Base-by-base conservation (phyloP, 1,140 invertebrate genomes). In the Eupristina koningsbergeri region DNA sequence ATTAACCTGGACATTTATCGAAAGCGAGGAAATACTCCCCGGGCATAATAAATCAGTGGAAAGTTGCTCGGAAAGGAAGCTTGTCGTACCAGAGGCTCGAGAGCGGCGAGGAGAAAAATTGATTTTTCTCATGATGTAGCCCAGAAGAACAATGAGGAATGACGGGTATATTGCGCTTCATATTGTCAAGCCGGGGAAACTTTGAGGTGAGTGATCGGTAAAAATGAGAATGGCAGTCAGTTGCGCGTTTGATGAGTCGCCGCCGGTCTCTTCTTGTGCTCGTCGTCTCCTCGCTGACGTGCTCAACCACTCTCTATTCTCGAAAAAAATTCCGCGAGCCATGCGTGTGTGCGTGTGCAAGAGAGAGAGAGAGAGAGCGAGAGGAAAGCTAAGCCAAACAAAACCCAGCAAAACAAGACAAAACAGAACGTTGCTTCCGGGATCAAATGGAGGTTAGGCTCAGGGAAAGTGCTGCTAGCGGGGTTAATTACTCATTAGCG, bases 401-500 rank as follows among this genome's bases (percentile, higher is more conserved):
- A n/a, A n/a, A n/a, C n/a, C n/a, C n/a, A n/a, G n/a, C n/a, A n/a
- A n/a, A n/a, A n/a, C n/a, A n/a, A n/a, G n/a, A n/a, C n/a, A n/a
- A n/a, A 58, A 9, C 22, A 58, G 26, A 58, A 58, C 3, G 53
- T 58, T 26, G 22, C 53, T 58, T 58, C 53, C 53, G 53, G 53
- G 53, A 58, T 19, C 22, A 3, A 2, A 26, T 5, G 3, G 2
- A 26, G 26, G 53, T 22, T 53, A 2, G 1, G 5, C 19, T 26
- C 53, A 22, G 53, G 22, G 53, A 58, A 58, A 58, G 53, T 26
- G 53, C 22, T n/a, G n/a, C n/a, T n/a, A n/a, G n/a, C 53, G 26
- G 29, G 67, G 9, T 19, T 81, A 81, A 81, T 81, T 81, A 71
- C 69, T 81, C 80, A 71, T 81, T 81, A 81, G 80, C 50, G 80